Percentiles rank a stretch among this genome's conserved stretches.
Evolutionary conservation across 2,797 vertebrate species (phyloP).

Genomic region (Vultur gryphus): DNA sequence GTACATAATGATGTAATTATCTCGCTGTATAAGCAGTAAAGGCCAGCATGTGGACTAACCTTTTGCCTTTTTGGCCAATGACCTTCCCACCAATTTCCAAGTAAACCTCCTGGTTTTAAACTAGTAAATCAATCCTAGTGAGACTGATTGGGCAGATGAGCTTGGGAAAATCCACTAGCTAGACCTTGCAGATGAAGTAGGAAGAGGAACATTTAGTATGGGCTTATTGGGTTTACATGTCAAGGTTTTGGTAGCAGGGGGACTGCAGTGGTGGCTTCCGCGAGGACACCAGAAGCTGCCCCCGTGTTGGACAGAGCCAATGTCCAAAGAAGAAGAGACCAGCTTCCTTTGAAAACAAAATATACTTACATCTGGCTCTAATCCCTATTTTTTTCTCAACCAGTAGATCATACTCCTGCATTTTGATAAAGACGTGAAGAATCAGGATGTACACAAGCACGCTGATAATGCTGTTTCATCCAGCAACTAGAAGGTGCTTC

Average conservation of each 20-base stretch:
- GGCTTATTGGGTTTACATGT: background rate
- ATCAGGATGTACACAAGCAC: background rate
- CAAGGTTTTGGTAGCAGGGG: background rate
- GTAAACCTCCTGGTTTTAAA: background rate
- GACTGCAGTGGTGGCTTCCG: accelerated
- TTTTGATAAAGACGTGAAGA: background rate
- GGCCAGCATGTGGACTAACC: background rate
- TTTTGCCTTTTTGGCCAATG: background rate
- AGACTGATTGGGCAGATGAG: background rate
- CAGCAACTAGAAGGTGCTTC: background rate
- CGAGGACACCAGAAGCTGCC: background rate
- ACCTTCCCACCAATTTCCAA: background rate
- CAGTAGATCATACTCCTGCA: background rate
- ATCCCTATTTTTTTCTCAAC: background rate
- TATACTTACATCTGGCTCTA: background rate
- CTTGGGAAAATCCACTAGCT: background rate
- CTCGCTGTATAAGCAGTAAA: background rate
- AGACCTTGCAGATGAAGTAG: background rate
- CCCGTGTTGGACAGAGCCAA: background rate
- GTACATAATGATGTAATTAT: background rate
- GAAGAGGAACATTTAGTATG: background rate
- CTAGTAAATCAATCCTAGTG: background rate
- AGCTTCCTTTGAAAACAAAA: background rate
- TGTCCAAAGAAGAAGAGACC: too few species aligned
- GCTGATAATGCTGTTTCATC: background rate